Base-by-base conservation (phyloP, 2,797 vertebrate species). In the Galagoides demidoff region DNA sequence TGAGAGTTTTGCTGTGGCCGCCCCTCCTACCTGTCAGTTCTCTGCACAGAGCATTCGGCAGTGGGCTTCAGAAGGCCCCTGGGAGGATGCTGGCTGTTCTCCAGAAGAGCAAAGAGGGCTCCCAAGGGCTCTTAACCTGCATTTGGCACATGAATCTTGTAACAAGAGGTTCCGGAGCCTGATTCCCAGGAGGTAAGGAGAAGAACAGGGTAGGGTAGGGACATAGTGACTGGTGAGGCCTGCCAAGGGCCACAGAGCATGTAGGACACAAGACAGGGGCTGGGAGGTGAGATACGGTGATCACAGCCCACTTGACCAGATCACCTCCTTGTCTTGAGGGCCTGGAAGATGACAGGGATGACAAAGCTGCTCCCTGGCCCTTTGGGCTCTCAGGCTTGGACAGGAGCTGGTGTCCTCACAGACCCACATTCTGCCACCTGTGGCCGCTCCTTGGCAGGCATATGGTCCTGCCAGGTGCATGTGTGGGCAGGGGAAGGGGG, bases 381-480 rank as follows among this genome's bases (percentile, higher is more conserved):
- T 22, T 12, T 70, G 45, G 93, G 63, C 64, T 82, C 27, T 43
- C 3, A 37, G 61, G 74, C 77, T 27, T 68, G 73, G 86, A 61
- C 37, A 59, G 19, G n/a, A 86, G 84, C 77, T 57, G 78, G 29
- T 90, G 34, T 37, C 52, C 45, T 89, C 61, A 82, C 2, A n/a
- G 19, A 31, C 20, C 45, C 37, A n/a, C 11, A 23, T 57, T 49
- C 82, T 82, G 77, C 77, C 85, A 85, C 73, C 74, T 49, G 78
- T 82, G 77, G 73, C 85, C 83, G 74, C 74, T 83, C 61, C 91
- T 93, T 82, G 90, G 92, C 82, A 73, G 70, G 29, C 23, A 37
- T 63, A 52, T 20, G 22, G 52, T 68, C 95, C 66, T 95, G 85
- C 90, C 95, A 95, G 95, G 78, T 76, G 78, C 43, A 64, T 17